Evolutionary conservation across 2,888 invertebrate genomes (phyloP).

Genomic region (Reticulitermes lucifugus): DNA sequence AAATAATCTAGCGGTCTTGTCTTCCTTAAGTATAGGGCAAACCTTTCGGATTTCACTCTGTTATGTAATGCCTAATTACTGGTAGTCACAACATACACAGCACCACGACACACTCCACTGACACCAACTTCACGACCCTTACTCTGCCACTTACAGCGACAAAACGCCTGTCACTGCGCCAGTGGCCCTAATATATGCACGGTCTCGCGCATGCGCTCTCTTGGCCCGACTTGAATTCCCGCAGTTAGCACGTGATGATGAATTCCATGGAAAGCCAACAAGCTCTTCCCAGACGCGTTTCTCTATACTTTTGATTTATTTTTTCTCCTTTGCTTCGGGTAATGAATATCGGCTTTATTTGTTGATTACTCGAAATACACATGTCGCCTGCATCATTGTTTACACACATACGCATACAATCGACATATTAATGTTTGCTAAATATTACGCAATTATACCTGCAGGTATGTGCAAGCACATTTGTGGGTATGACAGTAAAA

Average conservation of each 20-base stretch:
- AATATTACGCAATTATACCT: no score
- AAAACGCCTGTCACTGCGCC: background rate
- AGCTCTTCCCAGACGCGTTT: background rate
- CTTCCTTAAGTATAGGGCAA: background rate
- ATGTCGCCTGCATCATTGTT: no score
- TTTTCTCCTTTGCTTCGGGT: background rate
- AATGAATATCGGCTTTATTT: background rate
- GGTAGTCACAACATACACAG: background rate
- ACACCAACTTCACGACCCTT: background rate
- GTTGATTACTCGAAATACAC: background rate
- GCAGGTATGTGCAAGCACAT: no score
- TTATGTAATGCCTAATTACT: no score
- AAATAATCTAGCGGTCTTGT: background rate
- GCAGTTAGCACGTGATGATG: constrained; percentile 24
- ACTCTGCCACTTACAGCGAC: background rate
- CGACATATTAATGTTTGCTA: no score
- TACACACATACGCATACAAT: no score
- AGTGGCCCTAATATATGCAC: background rate
- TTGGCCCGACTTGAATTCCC: background rate
- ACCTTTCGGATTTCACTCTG: background rate
- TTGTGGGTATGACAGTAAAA: no score
- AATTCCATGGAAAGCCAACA: constrained; percentile 20
- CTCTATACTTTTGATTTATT: background rate
- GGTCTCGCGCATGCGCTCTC: background rate
- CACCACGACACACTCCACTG: background rate